phyloP scores from a whole-genome alignment of 2,888 invertebrate genomes.

The Julus scandinavius region DNA sequence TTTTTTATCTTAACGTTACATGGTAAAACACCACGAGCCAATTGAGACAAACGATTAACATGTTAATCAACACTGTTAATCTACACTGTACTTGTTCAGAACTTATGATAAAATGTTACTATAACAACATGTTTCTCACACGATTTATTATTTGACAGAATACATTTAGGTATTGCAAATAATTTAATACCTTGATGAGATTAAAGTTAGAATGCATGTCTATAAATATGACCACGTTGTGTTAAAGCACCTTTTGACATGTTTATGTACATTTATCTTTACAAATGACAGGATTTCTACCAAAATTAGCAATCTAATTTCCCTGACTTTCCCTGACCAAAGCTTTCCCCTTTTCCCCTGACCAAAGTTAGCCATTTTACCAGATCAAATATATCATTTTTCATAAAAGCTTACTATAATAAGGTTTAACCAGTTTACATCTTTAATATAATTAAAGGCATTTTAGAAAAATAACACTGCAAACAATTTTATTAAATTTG shows the following conservation, averaged over 20 bases:
- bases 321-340: no score
- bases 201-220: not conserved
- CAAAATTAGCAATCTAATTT: no score
- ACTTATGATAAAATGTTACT: not conserved
- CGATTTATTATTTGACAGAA: not conserved
- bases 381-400: no score
- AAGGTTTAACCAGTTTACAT: no score
- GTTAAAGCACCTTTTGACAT: not conserved
- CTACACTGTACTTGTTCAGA: not conserved
- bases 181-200: not conserved
- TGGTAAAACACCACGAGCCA: not conserved
- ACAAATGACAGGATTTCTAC: no score
- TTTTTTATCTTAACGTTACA: not conserved
- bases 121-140: not conserved
- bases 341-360: no score
- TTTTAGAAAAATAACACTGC: no score
- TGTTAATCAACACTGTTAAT: not conserved
- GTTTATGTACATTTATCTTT: not conserved
- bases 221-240: not conserved
- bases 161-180: not conserved
- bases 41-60: not conserved
- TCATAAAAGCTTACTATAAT: no score
- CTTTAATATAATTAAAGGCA: no score
- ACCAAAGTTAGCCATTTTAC: no score
- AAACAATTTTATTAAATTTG: no score